Conservation (phyloP, 2,797 vertebrate species). For the Ateles fusciceps region DNA sequence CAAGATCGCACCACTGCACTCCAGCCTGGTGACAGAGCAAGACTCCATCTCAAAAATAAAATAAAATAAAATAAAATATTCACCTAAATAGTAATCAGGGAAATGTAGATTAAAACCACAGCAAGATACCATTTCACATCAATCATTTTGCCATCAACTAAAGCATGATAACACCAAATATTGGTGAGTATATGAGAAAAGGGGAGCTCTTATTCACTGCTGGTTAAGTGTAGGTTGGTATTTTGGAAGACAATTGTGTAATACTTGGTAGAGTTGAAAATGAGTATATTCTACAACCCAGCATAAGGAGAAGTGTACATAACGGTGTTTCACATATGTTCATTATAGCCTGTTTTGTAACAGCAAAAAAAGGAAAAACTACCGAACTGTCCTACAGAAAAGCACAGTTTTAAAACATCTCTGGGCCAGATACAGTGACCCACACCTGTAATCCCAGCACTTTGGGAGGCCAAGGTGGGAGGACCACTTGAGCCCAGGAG, state of each 20-base stretch:
- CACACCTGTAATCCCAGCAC: too few relatives aligned
- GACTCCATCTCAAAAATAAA: too few relatives aligned
- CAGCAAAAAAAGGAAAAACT: neutral
- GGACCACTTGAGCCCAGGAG: too few relatives aligned
- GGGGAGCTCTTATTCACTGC: neutral
- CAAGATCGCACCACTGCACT: too few relatives aligned
- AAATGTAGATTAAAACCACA: neutral
- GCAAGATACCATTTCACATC: neutral
- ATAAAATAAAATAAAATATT: too few relatives aligned
- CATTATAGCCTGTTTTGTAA: neutral
- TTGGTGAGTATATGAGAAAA: neutral
- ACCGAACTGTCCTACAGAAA: neutral
- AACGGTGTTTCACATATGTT: neutral
- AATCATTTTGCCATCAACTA: neutral
- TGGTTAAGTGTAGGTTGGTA: neutral
- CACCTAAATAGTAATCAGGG: neutral
- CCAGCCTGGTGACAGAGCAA: too few relatives aligned
- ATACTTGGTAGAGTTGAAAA: neutral
- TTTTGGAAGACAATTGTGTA: neutral
- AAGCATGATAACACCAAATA: neutral
- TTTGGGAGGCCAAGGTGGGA: too few relatives aligned
- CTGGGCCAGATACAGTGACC: too few relatives aligned
- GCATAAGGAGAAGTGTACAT: neutral
- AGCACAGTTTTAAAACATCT: neutral
- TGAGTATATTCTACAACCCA: neutral